Evolutionary conservation across 2,888 invertebrate species (phyloP), one percentile per base, ranked within the genome.

Genomic region (Tenthredo distinguenda): DNA sequence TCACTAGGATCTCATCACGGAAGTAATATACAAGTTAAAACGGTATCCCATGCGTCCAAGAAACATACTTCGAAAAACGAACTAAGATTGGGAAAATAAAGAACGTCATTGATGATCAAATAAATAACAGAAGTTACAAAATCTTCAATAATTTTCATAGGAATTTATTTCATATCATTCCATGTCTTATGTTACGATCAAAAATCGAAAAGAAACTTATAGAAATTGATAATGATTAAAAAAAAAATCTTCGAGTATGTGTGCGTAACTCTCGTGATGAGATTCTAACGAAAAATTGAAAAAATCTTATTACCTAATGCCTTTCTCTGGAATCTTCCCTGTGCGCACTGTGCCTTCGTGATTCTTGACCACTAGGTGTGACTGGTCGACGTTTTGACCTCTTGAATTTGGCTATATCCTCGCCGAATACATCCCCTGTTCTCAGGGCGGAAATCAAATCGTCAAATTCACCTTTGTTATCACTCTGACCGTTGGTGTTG

Each of bases 351-450:
- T 96, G 96, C 81, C 95, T 92, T 1, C 96, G 94, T 0, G 96
- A 96, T 86, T 95, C 96, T 72, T 95, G 95, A 18, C 93, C 93
- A 84, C 94, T 94, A 0, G 94, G 94, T 2, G 95, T 94, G 4
- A 96, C 94, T 47, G 96, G 94, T 55, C 96, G 95, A 89, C 96
- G 96, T 88, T 97, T 95, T 74, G 96, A 97, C 85, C 97, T 94
- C 90, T 97, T 97, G 91, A 98, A 98, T 94, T 99, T 99, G 84
- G 98, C 98, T 90, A 99, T 98, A 92, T 99, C 99, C 92, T 99
- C 99, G 0, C 98, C 98, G 91, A 99, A 99, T 0, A 99, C 98
- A 91, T 99, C 98, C 0, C 99, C 99, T 0, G 99, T 99, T 86
- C 99, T 94, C 83, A 99, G 93, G 0, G 99, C 99, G 0, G 99